Percentiles rank a stretch among this genome's conserved stretches.
These are phyloP conservation scores for Lordiphosa clarofinis DNA, from an alignment of 1,140 invertebrate species.

Conservation along the genomic window DNA sequence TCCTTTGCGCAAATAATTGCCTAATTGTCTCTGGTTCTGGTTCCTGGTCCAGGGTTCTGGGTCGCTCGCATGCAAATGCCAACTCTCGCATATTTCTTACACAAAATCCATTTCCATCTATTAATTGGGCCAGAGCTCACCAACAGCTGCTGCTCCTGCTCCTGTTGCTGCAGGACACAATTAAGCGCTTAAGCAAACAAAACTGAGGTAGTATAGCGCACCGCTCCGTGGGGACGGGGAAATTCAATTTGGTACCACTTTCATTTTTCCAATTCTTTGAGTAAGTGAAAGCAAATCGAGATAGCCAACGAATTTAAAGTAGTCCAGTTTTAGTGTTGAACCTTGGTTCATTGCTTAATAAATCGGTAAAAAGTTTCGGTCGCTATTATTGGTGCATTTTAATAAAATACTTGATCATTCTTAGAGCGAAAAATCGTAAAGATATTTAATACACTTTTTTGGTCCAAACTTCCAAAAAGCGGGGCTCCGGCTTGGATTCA, in stretches of 20 bases:
- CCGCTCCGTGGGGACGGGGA: background rate
- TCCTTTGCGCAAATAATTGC: conserved; percentile 79
- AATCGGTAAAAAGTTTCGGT: too few relatives aligned
- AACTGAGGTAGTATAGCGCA: conserved; percentile 15
- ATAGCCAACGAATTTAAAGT: too few relatives aligned
- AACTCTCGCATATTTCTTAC: conserved; percentile 66
- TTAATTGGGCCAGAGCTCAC: conserved; percentile 58
- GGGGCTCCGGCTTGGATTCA: too few relatives aligned
- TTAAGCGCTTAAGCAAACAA: conserved; percentile 75
- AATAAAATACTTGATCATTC: too few relatives aligned
- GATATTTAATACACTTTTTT: too few relatives aligned
- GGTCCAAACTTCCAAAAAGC: too few relatives aligned
- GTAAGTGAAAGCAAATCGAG: too few relatives aligned
- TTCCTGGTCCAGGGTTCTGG: conserved; percentile 26
- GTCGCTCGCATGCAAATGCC: conserved; percentile 49
- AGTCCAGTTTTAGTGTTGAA: too few relatives aligned
- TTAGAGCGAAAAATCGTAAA: too few relatives aligned
- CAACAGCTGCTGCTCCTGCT: conserved; percentile 34
- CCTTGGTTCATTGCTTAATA: too few relatives aligned
- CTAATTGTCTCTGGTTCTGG: conserved; percentile 73
- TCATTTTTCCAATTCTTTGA: conserved; percentile 7
- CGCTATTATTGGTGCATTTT: too few relatives aligned
- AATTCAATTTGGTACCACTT: conserved; percentile 1
- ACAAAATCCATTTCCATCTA: conserved; percentile 72
- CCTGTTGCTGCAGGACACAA: conserved; percentile 54